Percentiles rank a stretch among this genome's conserved stretches.
These are phyloP conservation scores for Protonemura montana DNA, from an alignment of 2,888 invertebrate genomes.

Conservation along the genomic window DNA sequence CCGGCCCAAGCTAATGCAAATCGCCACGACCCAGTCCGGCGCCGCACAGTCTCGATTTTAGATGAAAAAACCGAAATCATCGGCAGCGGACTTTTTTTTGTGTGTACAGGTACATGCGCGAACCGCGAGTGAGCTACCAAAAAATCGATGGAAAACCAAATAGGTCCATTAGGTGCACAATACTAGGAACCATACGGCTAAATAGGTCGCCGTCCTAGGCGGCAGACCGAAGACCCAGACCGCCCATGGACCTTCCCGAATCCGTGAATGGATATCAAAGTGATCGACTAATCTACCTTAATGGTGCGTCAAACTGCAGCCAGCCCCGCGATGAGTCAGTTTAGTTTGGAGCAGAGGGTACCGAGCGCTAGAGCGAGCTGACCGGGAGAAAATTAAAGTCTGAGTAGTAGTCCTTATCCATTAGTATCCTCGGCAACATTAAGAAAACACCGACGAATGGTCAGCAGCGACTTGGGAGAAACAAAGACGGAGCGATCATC, in stretches of 20 bases:
- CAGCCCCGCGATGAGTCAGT: neutral
- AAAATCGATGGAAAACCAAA: neutral
- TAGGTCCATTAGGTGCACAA: neutral
- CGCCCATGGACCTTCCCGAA: neutral
- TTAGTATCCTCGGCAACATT: conserved; percentile 39
- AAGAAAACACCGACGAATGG: conserved; percentile 25
- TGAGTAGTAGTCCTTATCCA: conserved; percentile 51
- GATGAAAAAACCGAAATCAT: conserved; percentile 36
- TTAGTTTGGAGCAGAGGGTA: neutral
- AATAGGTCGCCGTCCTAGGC: neutral
- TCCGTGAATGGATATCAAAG: neutral
- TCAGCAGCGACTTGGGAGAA: conserved; percentile 14
- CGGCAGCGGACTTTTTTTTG: neutral
- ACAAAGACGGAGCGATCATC: conserved; percentile 34
- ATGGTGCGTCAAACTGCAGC: neutral
- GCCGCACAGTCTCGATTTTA: conserved; percentile 17
- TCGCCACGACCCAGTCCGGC: conserved; percentile 2
- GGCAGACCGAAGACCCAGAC: too few species aligned
- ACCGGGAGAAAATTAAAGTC: conserved; percentile 63
- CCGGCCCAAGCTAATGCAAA: conserved; percentile 26
- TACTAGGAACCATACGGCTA: neutral
- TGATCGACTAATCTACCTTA: neutral
- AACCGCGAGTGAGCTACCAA: neutral
- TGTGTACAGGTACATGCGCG: neutral
- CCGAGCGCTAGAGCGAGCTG: conserved; percentile 50